Evolutionary conservation across 2,113 vertebrate genomes (phyloP).

Genomic region (Eira barbara): DNA sequence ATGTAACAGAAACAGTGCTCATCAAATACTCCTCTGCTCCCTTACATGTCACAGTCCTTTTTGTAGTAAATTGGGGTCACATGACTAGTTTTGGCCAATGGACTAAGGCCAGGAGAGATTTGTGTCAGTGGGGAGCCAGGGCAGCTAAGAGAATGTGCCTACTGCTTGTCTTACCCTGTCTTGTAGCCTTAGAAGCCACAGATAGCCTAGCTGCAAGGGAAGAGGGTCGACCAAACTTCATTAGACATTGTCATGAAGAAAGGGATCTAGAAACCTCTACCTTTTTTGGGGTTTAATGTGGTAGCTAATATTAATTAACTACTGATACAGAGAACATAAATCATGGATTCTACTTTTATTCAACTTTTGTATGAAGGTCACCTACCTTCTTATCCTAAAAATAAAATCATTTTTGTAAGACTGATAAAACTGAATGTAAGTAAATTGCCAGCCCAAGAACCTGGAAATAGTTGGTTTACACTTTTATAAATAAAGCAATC

Average conservation of each 20-base stretch:
- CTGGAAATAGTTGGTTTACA: neutral
- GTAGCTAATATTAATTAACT: neutral
- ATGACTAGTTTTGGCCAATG: neutral
- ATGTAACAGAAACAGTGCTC: neutral
- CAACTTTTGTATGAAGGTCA: neutral
- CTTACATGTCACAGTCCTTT: neutral
- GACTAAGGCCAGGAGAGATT: neutral
- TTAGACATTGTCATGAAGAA: neutral
- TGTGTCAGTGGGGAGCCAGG: no score
- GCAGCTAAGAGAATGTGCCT: neutral
- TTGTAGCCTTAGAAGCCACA: neutral
- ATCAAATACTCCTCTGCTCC: neutral
- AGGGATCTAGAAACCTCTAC: neutral
- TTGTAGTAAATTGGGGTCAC: neutral
- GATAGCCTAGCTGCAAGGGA: neutral
- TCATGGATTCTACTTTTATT: neutral
- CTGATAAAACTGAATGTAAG: neutral
- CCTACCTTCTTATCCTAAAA: neutral
- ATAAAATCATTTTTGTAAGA: neutral
- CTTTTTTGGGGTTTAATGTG: neutral
- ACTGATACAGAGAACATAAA: neutral
- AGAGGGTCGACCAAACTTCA: neutral
- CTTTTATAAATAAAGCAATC: neutral
- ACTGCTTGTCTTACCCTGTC: neutral
- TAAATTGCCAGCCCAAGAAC: neutral